Evolutionary conservation across 2,888 invertebrate genomes (phyloP), one percentile per base, ranked within the genome.

Genomic region (Apamea epomidion): DNA sequence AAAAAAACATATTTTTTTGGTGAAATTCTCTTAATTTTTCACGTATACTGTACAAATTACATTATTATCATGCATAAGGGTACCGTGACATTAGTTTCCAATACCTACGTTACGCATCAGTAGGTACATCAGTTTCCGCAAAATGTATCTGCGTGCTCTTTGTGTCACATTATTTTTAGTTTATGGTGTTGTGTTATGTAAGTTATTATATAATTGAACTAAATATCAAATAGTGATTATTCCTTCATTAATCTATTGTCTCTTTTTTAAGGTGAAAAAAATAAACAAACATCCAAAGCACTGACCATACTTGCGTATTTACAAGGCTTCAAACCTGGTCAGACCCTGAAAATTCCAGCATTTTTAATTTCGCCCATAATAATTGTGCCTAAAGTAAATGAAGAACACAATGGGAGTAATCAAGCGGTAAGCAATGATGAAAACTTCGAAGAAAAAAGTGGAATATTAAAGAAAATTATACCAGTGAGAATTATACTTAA

Each of bases 61-160:
- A 54, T 65, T 58, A 54, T 77, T 68, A 80, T 70, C 64, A 65
- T 64, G 72, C 78, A 83, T 82, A 51, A 45, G 79, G 78, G 76
- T 74, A 64, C 48, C 45, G 32, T 78, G 42, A 58, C 73, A 32
- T 75, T 65, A 58, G 48, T 64, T 80, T 75, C 21, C 71, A 70
- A 74, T 67, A 51, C 7, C 21, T 29, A 25, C 37, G 37, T 74
- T 69, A 83, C 80, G 75, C 85, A 84, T 81, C 85, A 80, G 75
- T 42, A 29, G 8, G 4, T 85, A 88, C 92, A 93, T 91, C 93
- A 90, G 88, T 87, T 89, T 84, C 76, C 74, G 81, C 92, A 95
- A 92, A 94, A 95, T 95, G 95, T 86, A 85, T 89, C 88, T 88
- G 88, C 85, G 82, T 84, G 88, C 91, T 90, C 88, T 92, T 89